Percentiles rank a stretch among this genome's conserved stretches.
These are phyloP conservation scores for Brachyhypopomus occidentalis DNA, from an alignment of 2,113 vertebrate species.

Conservation along the genomic window DNA sequence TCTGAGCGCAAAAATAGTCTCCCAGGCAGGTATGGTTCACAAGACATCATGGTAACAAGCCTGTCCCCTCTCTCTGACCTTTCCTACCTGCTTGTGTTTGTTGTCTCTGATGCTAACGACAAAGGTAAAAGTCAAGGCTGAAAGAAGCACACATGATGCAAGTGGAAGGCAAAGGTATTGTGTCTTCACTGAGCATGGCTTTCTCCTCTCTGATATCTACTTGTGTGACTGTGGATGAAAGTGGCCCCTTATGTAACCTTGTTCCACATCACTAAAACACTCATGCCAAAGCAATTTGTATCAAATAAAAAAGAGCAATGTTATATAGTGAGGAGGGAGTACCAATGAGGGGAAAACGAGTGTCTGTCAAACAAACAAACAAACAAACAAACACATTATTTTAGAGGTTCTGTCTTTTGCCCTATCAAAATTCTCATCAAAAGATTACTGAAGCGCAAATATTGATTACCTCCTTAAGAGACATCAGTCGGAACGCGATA, in stretches of 20 bases:
- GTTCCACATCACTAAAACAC: constrained; percentile 1
- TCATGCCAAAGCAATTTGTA: constrained; percentile 22
- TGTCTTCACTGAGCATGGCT: not conserved
- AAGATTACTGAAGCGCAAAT: no score
- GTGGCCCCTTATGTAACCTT: constrained; percentile 30
- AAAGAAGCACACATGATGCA: constrained; percentile 2
- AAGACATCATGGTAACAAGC: constrained; percentile 22
- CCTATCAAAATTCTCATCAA: no score
- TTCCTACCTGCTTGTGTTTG: constrained; percentile 28
- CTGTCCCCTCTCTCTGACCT: constrained; percentile 34
- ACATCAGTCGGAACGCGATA: not conserved
- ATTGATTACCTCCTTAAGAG: constrained; percentile 8
- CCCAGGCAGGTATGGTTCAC: not conserved
- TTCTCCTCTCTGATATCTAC: not conserved
- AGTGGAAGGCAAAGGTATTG: not conserved
- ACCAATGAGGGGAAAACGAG: not conserved
- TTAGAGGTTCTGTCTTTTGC: no score
- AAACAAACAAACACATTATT: not conserved
- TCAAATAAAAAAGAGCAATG: not conserved
- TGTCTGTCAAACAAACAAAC: constrained; percentile 12
- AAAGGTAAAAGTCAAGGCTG: constrained; percentile 16
- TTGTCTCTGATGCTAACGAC: constrained; percentile 22
- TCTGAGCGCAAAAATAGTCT: constrained; percentile 1
- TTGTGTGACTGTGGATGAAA: not conserved
- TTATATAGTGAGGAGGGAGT: not conserved